These are phyloP conservation scores for Itoplectis maculator DNA, from an alignment of 2,888 invertebrate species.

Conservation along the genomic window DNA sequence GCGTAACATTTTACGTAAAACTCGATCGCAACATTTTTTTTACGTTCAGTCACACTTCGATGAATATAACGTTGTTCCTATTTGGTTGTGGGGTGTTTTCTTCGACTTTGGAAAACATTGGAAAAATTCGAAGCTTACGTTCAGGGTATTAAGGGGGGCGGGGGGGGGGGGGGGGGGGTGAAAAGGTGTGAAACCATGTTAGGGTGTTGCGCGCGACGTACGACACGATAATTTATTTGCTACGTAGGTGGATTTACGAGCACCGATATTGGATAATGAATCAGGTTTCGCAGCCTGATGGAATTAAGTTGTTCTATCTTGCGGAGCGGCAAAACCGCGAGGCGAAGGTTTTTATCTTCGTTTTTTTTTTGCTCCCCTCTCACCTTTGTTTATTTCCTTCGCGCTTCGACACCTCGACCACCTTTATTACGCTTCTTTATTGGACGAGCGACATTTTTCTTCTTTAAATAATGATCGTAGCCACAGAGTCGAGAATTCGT, in stretches of 20 bases:
- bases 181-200: conserved; percentile 32
- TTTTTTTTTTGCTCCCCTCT: conserved; percentile 15
- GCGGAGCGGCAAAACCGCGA: conserved; percentile 17
- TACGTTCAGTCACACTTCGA: too few species aligned
- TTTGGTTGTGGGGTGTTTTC: too few species aligned
- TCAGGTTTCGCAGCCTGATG: conserved; percentile 82
- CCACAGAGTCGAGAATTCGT: background rate
- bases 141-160: background rate
- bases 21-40: too few species aligned
- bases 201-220: conserved; percentile 57
- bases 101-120: too few species aligned
- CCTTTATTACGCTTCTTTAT: conserved; percentile 31
- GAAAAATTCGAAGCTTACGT: conserved; percentile 5
- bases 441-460: conserved; percentile 2
- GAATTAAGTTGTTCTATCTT: conserved; percentile 78
- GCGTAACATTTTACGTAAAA: too few species aligned
- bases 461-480: background rate
- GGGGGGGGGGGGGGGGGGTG: too few species aligned
- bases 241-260: conserved; percentile 80
- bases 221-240: conserved; percentile 81
- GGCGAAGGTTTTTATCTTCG: conserved; percentile 53
- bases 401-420: conserved; percentile 14
- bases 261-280: conserved; percentile 84
- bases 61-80: too few species aligned
- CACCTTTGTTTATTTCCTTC: conserved; percentile 11